Evolutionary conservation across 2,888 invertebrate species (phyloP), one percentile per base, ranked within the genome.

Genomic region (Notocelia uddmanniana): DNA sequence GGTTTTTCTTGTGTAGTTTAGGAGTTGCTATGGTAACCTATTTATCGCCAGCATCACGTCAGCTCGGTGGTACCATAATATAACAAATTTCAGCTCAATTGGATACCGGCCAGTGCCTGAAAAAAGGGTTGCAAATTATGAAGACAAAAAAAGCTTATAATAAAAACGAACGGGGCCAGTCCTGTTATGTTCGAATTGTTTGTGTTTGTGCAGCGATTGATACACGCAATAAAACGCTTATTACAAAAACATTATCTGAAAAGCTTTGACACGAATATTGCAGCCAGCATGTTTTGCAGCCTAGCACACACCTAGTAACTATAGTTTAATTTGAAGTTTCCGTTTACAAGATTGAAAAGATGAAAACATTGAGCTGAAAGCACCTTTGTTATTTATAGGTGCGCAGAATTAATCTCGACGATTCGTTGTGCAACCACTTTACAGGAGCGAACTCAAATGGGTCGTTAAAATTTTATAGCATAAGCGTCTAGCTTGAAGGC

Each of bases 361-460:
- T 23, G 31, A 31, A 5, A 6, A 31, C 31, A 31, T 31, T 31
- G 5, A 31, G 54, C 21, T 23, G 54, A 55, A 55, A 23, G 54
- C 52, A 21, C 26, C 54, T 26, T 55, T 37, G 23, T 37, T 37
- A 37, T 68, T 23, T 45, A 19, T 59, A 59, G n/a, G n/a, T n/a
- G n/a, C 59, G 19, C 41, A 58, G 62, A 37, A 62, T 69, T 59
- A 50, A 50, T 50, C 45, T 62, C 31, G 18, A 62, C 45, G n/a
- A 69, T 69, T 69, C 55, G 45, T 69, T 62, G 59, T 50, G 55
- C 69, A 50, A 31, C 55, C 62, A 69, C 34, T 62, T 63, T 63
- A 69, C 69, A 55, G 55, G 18, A 63, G 62, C 48, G 59, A 58
- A 59, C 48, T 34, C 55, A 48, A 55, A 63, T 62, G 26, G 52